These are phyloP conservation scores for Drosophila arawakana DNA, from an alignment of 1,140 invertebrate genomes.

Conservation along the genomic window DNA sequence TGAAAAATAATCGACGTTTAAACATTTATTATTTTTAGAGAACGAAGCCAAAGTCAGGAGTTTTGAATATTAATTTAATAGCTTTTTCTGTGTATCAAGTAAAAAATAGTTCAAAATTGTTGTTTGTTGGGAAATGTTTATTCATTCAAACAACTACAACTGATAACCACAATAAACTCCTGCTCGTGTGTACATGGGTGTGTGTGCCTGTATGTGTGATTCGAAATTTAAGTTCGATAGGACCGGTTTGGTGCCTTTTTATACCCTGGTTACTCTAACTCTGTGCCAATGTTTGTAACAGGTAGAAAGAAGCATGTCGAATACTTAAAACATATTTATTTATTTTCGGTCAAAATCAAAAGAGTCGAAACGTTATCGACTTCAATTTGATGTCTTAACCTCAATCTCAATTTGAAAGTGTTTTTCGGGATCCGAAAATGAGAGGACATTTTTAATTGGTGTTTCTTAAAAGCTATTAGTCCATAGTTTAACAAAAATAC, in stretches of 20 bases:
- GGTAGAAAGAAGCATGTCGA: background rate
- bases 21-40: background rate
- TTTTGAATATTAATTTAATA: background rate
- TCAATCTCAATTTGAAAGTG: background rate
- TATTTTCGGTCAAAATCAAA: background rate
- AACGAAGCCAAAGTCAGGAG: background rate
- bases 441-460: too few relatives aligned
- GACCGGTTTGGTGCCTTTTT: constrained; percentile 19
- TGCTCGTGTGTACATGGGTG: too few relatives aligned
- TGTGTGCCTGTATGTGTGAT: background rate
- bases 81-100: too few relatives aligned
- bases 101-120: background rate
- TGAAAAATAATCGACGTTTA: background rate
- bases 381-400: too few relatives aligned
- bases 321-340: background rate
- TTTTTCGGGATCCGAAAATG: background rate
- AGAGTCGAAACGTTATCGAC: background rate
- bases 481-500: too few relatives aligned
- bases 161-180: background rate
- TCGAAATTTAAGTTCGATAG: constrained; percentile 20
- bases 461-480: too few relatives aligned
- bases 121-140: background rate
- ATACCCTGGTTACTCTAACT: background rate
- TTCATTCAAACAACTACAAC: background rate
- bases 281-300: background rate